Evolutionary conservation across 2,888 invertebrate species (phyloP), one percentile per base, ranked within the genome.

Genomic region (Doris montereyensis): DNA sequence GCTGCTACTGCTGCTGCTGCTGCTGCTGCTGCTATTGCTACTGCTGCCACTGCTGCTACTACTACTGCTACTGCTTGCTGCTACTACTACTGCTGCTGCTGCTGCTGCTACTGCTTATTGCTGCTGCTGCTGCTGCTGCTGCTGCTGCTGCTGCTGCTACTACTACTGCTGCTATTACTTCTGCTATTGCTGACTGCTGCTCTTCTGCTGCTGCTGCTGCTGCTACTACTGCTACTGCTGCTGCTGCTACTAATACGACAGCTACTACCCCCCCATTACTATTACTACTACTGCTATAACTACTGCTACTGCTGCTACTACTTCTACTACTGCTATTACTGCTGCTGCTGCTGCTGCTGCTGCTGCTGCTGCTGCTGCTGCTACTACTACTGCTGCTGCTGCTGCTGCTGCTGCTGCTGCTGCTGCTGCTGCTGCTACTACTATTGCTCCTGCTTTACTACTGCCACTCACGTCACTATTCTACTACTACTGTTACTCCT

Each of bases 61-160:
- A 24, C 10, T 13, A 4, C n/a, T 13, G 10, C n/a, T 10, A 8
- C 13, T 10, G n/a, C n/a, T 5, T 62, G 5, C 17, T 62, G 5
- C 24, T 62, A 21, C 62, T 21, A 24, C 62, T 21, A 62, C n/a
- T 62, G 24, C 62, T 62, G n/a, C 62, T 62, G n/a, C 62, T 62
- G n/a, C 62, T 62, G n/a, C 62, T 62, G n/a, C 62, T 62, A 62
- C 62, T 62, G n/a, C 62, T 62, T 10, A 8, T 52, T 13, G 13
- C 52, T 13, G 13, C 52, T 13, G 13, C 52, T 13, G 13, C 52
- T 13, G 13, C 52, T 13, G 13, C 52, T 41, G 17, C 52, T 41
- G 17, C 52, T 41, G 17, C 52, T 41, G 17, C 52, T 41, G 17
- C 52, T 41, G 17, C 52, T 41, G 17, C 52, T 41, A 41, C 52